phyloP scores from a whole-genome alignment of 23 tunicate species.

The Ciona savignyi region DNA sequence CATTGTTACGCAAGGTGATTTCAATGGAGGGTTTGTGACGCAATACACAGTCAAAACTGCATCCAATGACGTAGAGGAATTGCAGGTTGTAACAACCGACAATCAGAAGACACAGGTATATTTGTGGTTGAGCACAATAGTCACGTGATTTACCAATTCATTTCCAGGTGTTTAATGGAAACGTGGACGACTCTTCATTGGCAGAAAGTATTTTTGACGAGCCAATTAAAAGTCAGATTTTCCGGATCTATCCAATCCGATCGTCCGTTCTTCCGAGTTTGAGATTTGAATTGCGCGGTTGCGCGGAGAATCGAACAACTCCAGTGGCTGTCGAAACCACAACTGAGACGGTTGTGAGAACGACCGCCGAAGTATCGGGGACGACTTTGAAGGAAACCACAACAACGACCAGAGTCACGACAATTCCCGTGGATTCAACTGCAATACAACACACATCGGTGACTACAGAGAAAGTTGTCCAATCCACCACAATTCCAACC shows the following conservation, averaged over 20 bases:
- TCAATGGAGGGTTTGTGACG: slow-evolving; percentile 19
- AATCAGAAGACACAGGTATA: too few relatives aligned
- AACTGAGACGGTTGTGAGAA: slow-evolving; percentile 33
- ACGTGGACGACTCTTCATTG: slow-evolving; percentile 12
- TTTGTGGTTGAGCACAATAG: neutral
- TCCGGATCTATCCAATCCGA: slow-evolving; percentile 12
- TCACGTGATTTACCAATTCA: neutral
- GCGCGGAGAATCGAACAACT: slow-evolving; percentile 14
- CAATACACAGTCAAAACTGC: slow-evolving; percentile 10
- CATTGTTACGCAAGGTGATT: slow-evolving; percentile 30
- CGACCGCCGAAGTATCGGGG: slow-evolving; percentile 42
- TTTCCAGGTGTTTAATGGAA: slow-evolving; percentile 35
- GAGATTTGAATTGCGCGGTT: neutral
- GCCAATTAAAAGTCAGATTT: slow-evolving; percentile 8
- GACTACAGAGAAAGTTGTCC: slow-evolving; percentile 29
- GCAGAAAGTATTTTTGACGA: slow-evolving; percentile 17
- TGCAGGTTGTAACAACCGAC: neutral
- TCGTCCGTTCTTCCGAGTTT: neutral
- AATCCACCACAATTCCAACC: slow-evolving; percentile 19
- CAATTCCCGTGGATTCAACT: neutral
- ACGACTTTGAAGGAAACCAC: neutral
- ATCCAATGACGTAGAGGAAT: neutral
- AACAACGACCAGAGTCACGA: slow-evolving; percentile 9
- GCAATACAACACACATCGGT: slow-evolving; percentile 12
- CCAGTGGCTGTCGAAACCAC: slow-evolving; percentile 78